Conservation (phyloP, 2,888 invertebrate species). For the Drosophila picticornis region DNA sequence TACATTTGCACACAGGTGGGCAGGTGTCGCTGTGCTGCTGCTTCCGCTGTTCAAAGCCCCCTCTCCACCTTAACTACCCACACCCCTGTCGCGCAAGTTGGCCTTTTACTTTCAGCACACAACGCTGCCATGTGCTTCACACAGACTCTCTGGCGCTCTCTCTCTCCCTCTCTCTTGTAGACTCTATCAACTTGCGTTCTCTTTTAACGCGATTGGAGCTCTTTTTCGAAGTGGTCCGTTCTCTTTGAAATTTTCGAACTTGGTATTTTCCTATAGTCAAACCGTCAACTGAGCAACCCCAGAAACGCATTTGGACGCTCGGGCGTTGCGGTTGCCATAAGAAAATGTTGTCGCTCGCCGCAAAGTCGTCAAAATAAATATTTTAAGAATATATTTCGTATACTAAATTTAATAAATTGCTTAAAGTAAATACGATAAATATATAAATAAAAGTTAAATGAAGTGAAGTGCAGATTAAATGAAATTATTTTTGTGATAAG, state of each 20-base stretch:
- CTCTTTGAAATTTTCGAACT: slow-evolving; percentile 64
- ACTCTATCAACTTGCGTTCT: slow-evolving; percentile 2
- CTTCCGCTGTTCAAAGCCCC: slow-evolving; percentile 14
- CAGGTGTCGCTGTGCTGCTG: slow-evolving; percentile 53
- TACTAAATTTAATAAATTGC: slow-evolving; percentile 26
- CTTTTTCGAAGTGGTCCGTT: slow-evolving; percentile 45
- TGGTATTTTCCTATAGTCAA: slow-evolving; percentile 29
- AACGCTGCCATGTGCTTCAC: slow-evolving; percentile 44
- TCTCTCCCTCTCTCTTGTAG: not conserved
- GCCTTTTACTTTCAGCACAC: slow-evolving; percentile 72
- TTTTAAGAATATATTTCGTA: slow-evolving; percentile 12
- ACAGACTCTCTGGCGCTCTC: slow-evolving; percentile 3
- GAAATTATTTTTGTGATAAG: not conserved
- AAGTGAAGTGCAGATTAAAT: not conserved
- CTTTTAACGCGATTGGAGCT: not conserved
- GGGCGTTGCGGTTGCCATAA: slow-evolving; percentile 83
- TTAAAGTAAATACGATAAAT: slow-evolving; percentile 35
- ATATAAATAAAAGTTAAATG: slow-evolving; percentile 1
- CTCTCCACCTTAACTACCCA: slow-evolving; percentile 2
- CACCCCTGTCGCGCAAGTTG: slow-evolving; percentile 6
- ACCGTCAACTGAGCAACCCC: slow-evolving; percentile 79
- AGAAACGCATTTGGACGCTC: slow-evolving; percentile 84
- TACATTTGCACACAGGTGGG: slow-evolving; percentile 54
- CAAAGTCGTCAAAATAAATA: slow-evolving; percentile 22
- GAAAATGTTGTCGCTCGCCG: slow-evolving; percentile 50